Evolutionary conservation across 2,113 vertebrate species (phyloP).

Genomic region (Etia nguti): DNA sequence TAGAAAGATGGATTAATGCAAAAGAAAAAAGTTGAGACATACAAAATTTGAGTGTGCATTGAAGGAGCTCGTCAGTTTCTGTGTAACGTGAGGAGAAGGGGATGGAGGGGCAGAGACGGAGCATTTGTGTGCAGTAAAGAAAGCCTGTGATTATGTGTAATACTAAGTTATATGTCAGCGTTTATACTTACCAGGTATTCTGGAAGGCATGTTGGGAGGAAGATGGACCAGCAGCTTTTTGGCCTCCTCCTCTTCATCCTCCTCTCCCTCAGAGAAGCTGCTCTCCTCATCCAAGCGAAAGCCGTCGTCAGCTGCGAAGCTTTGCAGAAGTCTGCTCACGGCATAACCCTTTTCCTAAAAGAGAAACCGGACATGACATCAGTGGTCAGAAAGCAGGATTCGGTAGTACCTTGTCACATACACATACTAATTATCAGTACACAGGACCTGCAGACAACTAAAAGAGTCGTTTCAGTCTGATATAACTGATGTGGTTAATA

Average conservation of each 20-base stretch:
- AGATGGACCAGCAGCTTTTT: constrained; percentile 40
- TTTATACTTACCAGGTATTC: constrained; percentile 59
- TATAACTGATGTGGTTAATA: background rate
- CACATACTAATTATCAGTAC: background rate
- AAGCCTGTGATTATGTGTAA: background rate
- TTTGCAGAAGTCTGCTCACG: constrained; percentile 88
- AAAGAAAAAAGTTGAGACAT: constrained; percentile 1
- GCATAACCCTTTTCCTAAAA: constrained; percentile 80
- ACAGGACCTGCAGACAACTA: constrained; percentile 3
- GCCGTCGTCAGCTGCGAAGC: constrained; percentile 84
- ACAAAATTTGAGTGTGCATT: background rate
- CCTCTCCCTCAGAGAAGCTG: constrained; percentile 89
- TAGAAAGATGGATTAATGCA: background rate
- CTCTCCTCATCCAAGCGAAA: constrained; percentile 86
- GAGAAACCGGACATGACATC: constrained; percentile 41
- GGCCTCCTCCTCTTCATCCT: constrained; percentile 65
- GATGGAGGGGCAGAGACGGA: background rate
- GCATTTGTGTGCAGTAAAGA: background rate
- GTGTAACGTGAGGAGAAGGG: background rate
- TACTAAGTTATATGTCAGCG: background rate
- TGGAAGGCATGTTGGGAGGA: constrained; percentile 69
- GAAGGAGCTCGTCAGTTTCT: constrained; percentile 9
- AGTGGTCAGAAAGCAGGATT: background rate
- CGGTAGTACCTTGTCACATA: background rate
- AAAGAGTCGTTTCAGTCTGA: background rate